Conservation (phyloP, 2,888 invertebrate genomes). For the Hoplodrina ambigua region DNA sequence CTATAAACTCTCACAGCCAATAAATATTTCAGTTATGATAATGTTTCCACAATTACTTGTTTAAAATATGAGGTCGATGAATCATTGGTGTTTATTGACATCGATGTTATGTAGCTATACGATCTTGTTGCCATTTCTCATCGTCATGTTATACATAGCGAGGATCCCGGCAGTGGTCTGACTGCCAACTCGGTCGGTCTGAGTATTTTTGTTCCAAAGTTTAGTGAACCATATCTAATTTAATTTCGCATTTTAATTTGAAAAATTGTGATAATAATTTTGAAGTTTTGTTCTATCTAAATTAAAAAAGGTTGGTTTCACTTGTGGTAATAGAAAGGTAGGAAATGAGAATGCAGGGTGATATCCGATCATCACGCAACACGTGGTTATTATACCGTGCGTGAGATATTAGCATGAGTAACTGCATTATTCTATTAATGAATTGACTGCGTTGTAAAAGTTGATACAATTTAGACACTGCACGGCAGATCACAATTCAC, state of each 20-base stretch:
- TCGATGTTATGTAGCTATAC: conserved; percentile 31
- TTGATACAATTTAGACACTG: conserved; percentile 52
- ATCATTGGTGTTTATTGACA: conserved; percentile 69
- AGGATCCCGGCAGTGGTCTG: conserved; percentile 74
- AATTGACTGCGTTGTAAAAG: conserved; percentile 36
- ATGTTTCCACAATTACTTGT: conserved; percentile 68
- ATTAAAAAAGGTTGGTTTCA: conserved; percentile 32
- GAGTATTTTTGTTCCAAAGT: conserved; percentile 76
- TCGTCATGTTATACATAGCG: conserved; percentile 52
- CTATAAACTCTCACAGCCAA: conserved; percentile 57
- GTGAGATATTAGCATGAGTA: conserved; percentile 55
- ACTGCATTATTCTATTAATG: conserved; percentile 34
- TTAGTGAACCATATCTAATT: conserved; percentile 63
- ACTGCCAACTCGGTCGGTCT: conserved; percentile 83
- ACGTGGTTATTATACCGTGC: conserved; percentile 40
- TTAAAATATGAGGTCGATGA: conserved; percentile 71
- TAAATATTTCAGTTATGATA: conserved; percentile 76
- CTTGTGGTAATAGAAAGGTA: conserved; percentile 32
- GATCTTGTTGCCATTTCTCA: conserved; percentile 47
- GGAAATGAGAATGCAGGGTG: conserved; percentile 43
- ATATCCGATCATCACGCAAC: conserved; percentile 59
- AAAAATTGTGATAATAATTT: conserved; percentile 29
- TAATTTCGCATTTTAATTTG: conserved; percentile 50
- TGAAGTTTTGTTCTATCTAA: conserved; percentile 4
- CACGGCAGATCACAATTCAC: conserved; percentile 53